Evolutionary conservation across 2,113 vertebrate species (phyloP), one percentile per base, ranked within the genome.

Genomic region (Marcusenius ussheri): DNA sequence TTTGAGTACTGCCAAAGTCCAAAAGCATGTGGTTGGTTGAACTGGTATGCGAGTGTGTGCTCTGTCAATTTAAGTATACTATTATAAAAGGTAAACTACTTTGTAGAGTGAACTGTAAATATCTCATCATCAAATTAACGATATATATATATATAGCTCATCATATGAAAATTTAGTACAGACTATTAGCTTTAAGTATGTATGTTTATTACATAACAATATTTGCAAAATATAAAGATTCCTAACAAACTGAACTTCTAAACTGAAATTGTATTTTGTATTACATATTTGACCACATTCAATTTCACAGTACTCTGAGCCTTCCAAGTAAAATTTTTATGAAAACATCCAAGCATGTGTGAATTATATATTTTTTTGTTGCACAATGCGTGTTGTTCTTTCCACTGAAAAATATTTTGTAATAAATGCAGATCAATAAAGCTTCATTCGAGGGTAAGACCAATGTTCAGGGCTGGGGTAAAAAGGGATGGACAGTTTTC

Each of bases 391-490:
- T 46, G 39, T 70, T 24, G 7, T 66, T 88, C 39, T 88, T 74
- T 74, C 11, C 39, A 46, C 39, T 62, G 19, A 70, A 88, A 70
- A 47, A 31, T 53, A 84, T 24, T 84, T 84, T 47, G 46, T 42
- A 50, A 35, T 42, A 27, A 49, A 89, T 42, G 13, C 19, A 70
- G 45, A 5, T 84, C 53, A 98, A 91, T 96, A 97, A 0, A 96
- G 93, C 92, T 94, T 96, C 96, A 97, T 97, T n/a, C 96, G 95
- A 90, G 97, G 96, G 89, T 96, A 97, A 70, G 93, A 93, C 96
- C 96, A 97, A 45, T 84, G 83, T 49, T 96, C 94, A 1, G 96
- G 95, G 88, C 95, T 96, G 21, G 80, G 92, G 85, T 93, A 70
- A 90, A 70, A 88, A 91, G 92, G 92, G 77, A 89, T 56, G 62